A percentile compares a stretch with the other conserved stretches of the same genome.
These are phyloP conservation scores for Bergia puertoricense DNA, from an alignment of 92 coral and sea anemone species.

Conservation along the genomic window DNA sequence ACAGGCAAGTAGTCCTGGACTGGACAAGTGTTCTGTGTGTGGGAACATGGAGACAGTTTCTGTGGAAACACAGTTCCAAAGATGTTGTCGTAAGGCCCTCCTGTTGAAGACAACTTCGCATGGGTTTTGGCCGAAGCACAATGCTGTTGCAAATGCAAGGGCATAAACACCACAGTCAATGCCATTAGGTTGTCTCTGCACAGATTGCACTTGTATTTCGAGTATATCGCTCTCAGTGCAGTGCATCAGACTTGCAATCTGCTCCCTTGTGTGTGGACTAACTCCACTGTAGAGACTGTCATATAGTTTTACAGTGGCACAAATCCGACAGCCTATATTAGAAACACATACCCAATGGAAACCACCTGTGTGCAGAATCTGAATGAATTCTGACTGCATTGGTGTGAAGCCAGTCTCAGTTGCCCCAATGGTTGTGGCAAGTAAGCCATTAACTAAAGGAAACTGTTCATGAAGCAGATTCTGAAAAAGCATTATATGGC, in stretches of 20 bases:
- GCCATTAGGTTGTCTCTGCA: constrained; percentile 35
- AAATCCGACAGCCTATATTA: background rate
- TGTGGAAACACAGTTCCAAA: constrained; percentile 27
- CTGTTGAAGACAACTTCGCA: constrained; percentile 4
- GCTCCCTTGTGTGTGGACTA: background rate
- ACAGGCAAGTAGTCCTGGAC: constrained; percentile 34
- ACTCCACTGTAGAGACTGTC: constrained; percentile 18
- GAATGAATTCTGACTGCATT: constrained; percentile 24
- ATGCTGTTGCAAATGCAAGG: constrained; percentile 41
- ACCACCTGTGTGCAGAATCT: constrained; percentile 24
- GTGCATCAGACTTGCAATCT: background rate
- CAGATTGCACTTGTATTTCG: constrained; percentile 27
- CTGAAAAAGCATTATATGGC: constrained; percentile 1
- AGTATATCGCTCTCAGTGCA: background rate
- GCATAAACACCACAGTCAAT: constrained; percentile 55
- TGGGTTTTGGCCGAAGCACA: constrained; percentile 37
- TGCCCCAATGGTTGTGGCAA: constrained; percentile 10
- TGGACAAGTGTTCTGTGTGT: background rate
- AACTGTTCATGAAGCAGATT: constrained; percentile 20
- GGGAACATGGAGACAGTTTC: constrained; percentile 34
- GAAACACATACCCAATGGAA: constrained; percentile 38
- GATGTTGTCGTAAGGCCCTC: constrained; percentile 12
- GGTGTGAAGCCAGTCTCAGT: background rate
- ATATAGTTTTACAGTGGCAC: background rate
- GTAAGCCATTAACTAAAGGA: constrained; percentile 22